Conservation (phyloP, 2,113 vertebrate species). For the Xenopus laevis region DNA sequence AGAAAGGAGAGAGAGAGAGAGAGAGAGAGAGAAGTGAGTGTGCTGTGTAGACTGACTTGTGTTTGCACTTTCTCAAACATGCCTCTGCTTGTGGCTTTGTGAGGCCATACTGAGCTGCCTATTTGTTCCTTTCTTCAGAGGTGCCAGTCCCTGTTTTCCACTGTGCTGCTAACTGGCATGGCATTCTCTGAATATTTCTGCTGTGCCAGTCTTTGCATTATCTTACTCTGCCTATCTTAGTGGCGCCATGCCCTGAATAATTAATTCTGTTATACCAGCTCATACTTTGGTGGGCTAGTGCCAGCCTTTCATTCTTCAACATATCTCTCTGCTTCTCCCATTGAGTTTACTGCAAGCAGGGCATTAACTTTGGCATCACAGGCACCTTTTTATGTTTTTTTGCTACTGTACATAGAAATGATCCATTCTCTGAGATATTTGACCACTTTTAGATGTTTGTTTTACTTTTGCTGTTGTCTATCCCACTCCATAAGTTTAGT, state of each 20-base stretch:
- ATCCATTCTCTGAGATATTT: no score
- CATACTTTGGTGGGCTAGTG: no score
- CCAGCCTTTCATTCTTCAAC: no score
- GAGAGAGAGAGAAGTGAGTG: not conserved
- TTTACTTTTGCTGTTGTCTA: no score
- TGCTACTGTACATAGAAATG: no score
- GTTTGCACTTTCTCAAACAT: not conserved
- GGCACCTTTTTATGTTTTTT: no score
- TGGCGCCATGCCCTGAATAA: not conserved
- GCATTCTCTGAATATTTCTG: not conserved
- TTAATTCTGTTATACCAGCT: not conserved
- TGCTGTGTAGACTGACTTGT: not conserved
- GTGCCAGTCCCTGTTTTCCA: not conserved
- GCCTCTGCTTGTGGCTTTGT: not conserved
- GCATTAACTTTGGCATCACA: no score
- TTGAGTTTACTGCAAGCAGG: no score
- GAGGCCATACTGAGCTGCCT: not conserved
- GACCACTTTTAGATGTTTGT: no score
- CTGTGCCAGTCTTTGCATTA: not conserved
- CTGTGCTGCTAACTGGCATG: not conserved
- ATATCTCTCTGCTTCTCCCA: no score
- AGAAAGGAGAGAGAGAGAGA: not conserved
- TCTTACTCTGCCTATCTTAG: not conserved
- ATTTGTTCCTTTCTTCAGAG: not conserved
- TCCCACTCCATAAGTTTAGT: no score